Conservation (phyloP, 2,888 invertebrate genomes). For the Lapara coniferarum region DNA sequence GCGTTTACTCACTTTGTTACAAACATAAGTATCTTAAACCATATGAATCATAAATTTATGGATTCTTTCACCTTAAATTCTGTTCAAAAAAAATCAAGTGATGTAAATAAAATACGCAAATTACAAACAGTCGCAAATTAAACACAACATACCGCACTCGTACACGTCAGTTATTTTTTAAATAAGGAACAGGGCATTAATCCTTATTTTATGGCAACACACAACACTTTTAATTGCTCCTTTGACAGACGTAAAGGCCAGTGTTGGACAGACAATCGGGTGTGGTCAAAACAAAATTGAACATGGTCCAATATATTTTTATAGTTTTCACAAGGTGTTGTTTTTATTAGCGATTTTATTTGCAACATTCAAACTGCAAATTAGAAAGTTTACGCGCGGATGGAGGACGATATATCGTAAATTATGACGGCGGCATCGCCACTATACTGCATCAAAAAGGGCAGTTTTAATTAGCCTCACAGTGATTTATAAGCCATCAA, state of each 20-base stretch:
- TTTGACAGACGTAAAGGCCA: constrained; percentile 79
- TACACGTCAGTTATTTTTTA: constrained; percentile 43
- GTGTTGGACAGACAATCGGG: constrained; percentile 65
- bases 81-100: too few relatives aligned
- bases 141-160: constrained; percentile 41
- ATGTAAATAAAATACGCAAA: too few relatives aligned
- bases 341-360: constrained; percentile 75
- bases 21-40: too few relatives aligned
- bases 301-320: constrained; percentile 76
- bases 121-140: too few relatives aligned
- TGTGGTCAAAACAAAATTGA: constrained; percentile 74
- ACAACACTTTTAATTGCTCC: constrained; percentile 78
- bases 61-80: too few relatives aligned
- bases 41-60: too few relatives aligned
- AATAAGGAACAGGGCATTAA: constrained; percentile 64
- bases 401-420: constrained; percentile 73
- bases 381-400: constrained; percentile 79
- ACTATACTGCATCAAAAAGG: constrained; percentile 59
- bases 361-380: constrained; percentile 71
- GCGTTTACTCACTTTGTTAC: too few relatives aligned
- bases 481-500: constrained; percentile 77
- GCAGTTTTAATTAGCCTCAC: constrained; percentile 73
- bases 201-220: constrained; percentile 73
- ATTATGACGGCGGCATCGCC: constrained; percentile 73
- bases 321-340: constrained; percentile 73